These are phyloP conservation scores for Ooceraea biroi DNA, from an alignment of 1,140 invertebrate species.

Conservation along the genomic window DNA sequence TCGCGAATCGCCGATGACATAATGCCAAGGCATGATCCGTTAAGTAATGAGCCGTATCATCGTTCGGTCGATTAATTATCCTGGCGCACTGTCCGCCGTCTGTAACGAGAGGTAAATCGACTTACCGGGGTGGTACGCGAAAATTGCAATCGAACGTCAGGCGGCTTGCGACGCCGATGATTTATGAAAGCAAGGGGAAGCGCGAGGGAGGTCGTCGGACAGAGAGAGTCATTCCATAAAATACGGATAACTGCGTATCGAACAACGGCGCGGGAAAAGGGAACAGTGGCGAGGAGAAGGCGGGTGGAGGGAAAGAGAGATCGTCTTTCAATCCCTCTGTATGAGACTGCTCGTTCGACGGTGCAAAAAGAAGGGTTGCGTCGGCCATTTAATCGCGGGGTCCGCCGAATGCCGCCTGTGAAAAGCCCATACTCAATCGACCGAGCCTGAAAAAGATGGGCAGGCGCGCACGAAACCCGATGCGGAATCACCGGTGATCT, in stretches of 20 bases:
- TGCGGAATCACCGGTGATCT: constrained; percentile 28
- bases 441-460: constrained; percentile 22
- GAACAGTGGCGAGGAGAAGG: not conserved
- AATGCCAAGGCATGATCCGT: not conserved
- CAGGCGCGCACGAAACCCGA: constrained; percentile 27
- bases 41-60: constrained; percentile 23
- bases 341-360: constrained; percentile 51
- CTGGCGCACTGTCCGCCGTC: not conserved
- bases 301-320: not conserved
- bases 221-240: constrained; percentile 51
- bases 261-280: constrained; percentile 7
- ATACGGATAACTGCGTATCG: constrained; percentile 57
- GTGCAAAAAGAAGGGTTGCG: constrained; percentile 41
- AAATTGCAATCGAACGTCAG: constrained; percentile 52
- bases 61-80: constrained; percentile 9
- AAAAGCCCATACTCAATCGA: constrained; percentile 19
- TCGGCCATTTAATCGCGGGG: constrained; percentile 54
- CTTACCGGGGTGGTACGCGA: constrained; percentile 21
- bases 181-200: constrained; percentile 54
- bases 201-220: not conserved
- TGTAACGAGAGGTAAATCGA: constrained; percentile 29
- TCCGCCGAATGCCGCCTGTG: constrained; percentile 26
- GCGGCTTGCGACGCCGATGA: constrained; percentile 45
- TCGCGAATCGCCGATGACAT: not conserved
- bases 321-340: constrained; percentile 51